Evolutionary conservation across 2,113 vertebrate genomes (phyloP).

Genomic region (Pongo pygmaeus): DNA sequence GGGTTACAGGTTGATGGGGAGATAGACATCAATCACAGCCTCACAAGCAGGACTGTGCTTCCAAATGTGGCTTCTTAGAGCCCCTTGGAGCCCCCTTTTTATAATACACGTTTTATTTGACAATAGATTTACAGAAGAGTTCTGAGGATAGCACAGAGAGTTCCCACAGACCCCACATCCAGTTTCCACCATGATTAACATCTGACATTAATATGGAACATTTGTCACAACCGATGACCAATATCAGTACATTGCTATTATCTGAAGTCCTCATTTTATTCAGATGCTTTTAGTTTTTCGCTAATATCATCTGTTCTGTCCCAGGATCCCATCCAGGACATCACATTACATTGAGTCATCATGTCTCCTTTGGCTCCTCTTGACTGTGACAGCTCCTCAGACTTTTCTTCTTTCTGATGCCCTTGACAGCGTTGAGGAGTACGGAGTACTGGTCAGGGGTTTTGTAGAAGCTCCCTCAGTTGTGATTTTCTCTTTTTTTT

Average conservation of each 20-base stretch:
- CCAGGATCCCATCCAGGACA: neutral
- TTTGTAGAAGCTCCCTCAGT: neutral
- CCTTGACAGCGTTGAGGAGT: accelerated
- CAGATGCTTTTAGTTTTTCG: neutral
- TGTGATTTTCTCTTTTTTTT: neutral
- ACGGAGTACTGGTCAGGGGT: too few relatives aligned
- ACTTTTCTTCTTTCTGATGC: neutral
- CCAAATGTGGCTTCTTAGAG: neutral
- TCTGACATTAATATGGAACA: neutral
- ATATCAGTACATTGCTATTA: accelerated
- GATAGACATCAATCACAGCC: neutral
- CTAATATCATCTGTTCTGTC: neutral
- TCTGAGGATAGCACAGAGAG: too few relatives aligned
- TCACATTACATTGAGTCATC: neutral
- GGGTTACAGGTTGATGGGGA: too few relatives aligned
- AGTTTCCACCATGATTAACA: neutral
- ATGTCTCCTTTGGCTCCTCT: neutral
- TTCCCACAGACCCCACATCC: accelerated
- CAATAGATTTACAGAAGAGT: neutral
- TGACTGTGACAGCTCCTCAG: neutral
- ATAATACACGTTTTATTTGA: neutral
- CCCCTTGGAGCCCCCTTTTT: neutral
- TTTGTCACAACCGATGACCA: neutral
- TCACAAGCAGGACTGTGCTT: neutral
- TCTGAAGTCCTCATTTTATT: neutral